These are phyloP conservation scores for Chelonoidis abingdonii DNA, from an alignment of 2,113 vertebrate genomes.

Conservation along the genomic window DNA sequence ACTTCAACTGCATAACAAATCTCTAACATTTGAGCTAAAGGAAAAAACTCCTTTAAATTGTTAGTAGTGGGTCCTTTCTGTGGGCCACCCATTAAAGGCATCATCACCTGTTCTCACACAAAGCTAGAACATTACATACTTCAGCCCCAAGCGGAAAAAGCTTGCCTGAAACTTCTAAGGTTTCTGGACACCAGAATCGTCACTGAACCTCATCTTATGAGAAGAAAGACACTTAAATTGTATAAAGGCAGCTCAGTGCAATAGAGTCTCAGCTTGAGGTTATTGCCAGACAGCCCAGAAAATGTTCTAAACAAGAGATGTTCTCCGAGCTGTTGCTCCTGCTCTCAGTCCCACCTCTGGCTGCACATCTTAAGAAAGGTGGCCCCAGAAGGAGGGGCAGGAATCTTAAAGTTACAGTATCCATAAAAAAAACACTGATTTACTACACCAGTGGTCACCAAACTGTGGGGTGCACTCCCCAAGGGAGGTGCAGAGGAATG, in stretches of 20 bases:
- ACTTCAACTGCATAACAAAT: neutral
- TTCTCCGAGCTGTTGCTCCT: neutral
- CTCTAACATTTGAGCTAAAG: neutral
- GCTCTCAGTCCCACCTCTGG: neutral
- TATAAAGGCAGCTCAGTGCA: neutral
- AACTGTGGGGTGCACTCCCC: too few species aligned
- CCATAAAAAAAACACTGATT: too few species aligned
- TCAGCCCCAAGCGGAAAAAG: neutral
- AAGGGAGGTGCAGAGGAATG: too few species aligned
- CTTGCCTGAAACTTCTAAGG: neutral
- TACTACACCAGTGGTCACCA: too few species aligned
- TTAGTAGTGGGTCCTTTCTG: neutral
- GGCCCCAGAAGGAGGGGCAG: too few species aligned
- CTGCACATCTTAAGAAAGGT: neutral
- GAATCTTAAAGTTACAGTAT: too few species aligned
- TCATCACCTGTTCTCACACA: neutral
- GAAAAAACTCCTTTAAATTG: neutral
- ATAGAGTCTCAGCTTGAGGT: neutral
- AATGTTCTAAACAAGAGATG: neutral
- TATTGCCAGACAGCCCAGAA: neutral
- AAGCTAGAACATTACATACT: neutral
- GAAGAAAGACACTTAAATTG: neutral
- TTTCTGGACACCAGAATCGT: neutral
- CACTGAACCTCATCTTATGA: neutral
- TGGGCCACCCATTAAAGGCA: neutral